A percentile compares a stretch with the other conserved stretches of the same genome.
Conservation (phyloP, 1,140 invertebrate species). For the Tetramorium simillimum region DNA sequence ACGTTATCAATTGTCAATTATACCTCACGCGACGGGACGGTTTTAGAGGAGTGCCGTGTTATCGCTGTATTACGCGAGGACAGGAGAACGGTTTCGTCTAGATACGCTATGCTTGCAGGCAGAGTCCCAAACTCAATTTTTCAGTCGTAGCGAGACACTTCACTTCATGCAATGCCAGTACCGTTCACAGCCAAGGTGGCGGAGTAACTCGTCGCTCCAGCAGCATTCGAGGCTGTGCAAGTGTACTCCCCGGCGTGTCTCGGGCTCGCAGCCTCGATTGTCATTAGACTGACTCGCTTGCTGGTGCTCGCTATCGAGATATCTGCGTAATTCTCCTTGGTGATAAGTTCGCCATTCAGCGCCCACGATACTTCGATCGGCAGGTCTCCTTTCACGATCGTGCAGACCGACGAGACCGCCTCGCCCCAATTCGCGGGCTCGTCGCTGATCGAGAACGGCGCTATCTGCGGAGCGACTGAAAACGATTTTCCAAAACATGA, state of each 20-base stretch:
- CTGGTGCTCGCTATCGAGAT: slow-evolving; percentile 82
- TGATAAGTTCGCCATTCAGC: slow-evolving; percentile 85
- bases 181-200: slow-evolving; percentile 90
- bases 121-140: slow-evolving; percentile 29
- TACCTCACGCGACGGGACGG: slow-evolving; percentile 42
- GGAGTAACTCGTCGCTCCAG: slow-evolving; percentile 88
- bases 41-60: not conserved
- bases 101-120: slow-evolving; percentile 35
- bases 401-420: slow-evolving; percentile 88
- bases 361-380: slow-evolving; percentile 89
- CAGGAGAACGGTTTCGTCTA: slow-evolving; percentile 30
- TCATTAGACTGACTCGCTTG: slow-evolving; percentile 90
- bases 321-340: slow-evolving; percentile 66
- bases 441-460: slow-evolving; percentile 87
- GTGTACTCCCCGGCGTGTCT: slow-evolving; percentile 93
- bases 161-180: slow-evolving; percentile 77
- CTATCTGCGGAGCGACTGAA: slow-evolving; percentile 86
- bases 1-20: slow-evolving; percentile 43
- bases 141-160: slow-evolving; percentile 48
- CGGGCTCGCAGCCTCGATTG: slow-evolving; percentile 91
- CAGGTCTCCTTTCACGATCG: slow-evolving; percentile 89
- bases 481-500: slow-evolving; percentile 49
- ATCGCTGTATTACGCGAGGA: slow-evolving; percentile 1
- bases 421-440: slow-evolving; percentile 88
- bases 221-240: slow-evolving; percentile 90